phyloP scores from a whole-genome alignment of 2,113 vertebrate species.

The Callospermophilus lateralis region DNA sequence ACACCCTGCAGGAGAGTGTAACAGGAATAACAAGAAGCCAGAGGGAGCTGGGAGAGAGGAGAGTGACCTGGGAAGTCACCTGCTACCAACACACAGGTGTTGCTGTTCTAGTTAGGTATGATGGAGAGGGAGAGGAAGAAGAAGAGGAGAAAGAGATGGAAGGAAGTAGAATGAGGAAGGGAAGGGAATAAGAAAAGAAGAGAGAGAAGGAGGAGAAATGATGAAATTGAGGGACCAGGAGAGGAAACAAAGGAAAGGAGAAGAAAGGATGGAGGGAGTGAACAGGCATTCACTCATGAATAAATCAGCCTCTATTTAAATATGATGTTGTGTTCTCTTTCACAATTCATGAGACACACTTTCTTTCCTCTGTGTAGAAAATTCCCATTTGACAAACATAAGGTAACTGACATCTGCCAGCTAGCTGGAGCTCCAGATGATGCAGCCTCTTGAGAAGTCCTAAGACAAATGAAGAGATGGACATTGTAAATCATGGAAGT shows the following conservation, averaged over 20 bases:
- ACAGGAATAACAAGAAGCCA: neutral
- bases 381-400: neutral
- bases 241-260: neutral
- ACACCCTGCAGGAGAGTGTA: neutral
- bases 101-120: neutral
- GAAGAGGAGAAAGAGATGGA: no score
- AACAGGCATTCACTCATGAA: neutral
- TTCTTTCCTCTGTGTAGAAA: neutral
- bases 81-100: neutral
- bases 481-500: neutral
- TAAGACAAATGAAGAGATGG: neutral
- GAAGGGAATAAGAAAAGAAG: no score
- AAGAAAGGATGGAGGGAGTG: no score
- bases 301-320: neutral
- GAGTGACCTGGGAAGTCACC: neutral
- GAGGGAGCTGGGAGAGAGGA: neutral
- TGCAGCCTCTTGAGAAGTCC: neutral
- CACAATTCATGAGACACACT: neutral
- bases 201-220: neutral
- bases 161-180: no score
- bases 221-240: no score
- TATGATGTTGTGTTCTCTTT: neutral
- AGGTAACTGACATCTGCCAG: neutral
- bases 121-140: neutral
- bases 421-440: neutral